Conservation (phyloP, 1,140 invertebrate genomes). For the Listronotus bonariensis region DNA sequence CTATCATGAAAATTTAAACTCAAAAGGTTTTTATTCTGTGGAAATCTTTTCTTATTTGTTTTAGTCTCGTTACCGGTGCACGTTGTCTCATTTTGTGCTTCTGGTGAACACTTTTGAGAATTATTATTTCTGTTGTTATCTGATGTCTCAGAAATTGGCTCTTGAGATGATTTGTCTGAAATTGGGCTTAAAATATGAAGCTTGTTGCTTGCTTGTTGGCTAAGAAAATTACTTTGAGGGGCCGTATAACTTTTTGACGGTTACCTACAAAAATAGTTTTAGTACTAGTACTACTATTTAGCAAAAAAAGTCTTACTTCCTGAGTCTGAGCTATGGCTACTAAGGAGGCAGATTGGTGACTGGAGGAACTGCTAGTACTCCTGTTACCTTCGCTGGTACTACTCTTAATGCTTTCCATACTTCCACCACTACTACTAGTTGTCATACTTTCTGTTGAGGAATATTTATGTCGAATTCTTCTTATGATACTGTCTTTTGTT, state of each 20-base stretch:
- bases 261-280: slow-evolving; percentile 39
- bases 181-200: slow-evolving; percentile 85
- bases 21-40: slow-evolving; percentile 77
- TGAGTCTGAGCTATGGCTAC: slow-evolving; percentile 82
- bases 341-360: slow-evolving; percentile 77
- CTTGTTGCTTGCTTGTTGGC: slow-evolving; percentile 68
- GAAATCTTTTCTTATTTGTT: slow-evolving; percentile 65
- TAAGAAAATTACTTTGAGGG: slow-evolving; percentile 65
- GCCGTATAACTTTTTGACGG: slow-evolving; percentile 59
- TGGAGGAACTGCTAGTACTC: slow-evolving; percentile 79
- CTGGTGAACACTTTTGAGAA: slow-evolving; percentile 72
- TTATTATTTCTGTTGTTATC: slow-evolving; percentile 79
- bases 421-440: slow-evolving; percentile 80
- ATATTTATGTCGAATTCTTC: slow-evolving; percentile 70
- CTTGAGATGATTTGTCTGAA: slow-evolving; percentile 87
- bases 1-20: slow-evolving; percentile 69
- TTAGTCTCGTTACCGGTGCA: slow-evolving; percentile 56
- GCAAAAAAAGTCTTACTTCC: slow-evolving; percentile 57
- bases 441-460: slow-evolving; percentile 86
- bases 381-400: slow-evolving; percentile 82
- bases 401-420: slow-evolving; percentile 81
- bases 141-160: slow-evolving; percentile 77
- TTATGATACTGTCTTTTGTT: slow-evolving; percentile 64
- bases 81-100: slow-evolving; percentile 57
- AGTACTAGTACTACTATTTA: neutral